Percentiles rank a stretch among this genome's conserved stretches.
Evolutionary conservation across 2,888 invertebrate species (phyloP).

Genomic region (Xestoiulus laeticollis): DNA sequence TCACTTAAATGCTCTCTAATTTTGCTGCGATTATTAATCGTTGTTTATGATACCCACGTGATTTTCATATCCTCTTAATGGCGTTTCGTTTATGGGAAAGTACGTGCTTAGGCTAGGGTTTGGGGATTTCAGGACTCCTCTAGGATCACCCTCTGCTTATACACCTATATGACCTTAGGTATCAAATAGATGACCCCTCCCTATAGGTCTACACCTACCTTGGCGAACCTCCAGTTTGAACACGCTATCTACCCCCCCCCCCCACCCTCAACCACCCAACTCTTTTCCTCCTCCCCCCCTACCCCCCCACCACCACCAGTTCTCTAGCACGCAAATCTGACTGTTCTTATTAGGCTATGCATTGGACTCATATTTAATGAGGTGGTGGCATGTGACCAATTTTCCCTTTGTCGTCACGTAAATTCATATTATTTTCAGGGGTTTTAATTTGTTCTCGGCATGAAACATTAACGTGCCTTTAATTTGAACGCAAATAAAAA

Average conservation of each 20-base stretch:
- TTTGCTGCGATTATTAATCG: slow-evolving; percentile 42
- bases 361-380: background rate
- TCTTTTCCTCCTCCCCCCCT: too few species aligned
- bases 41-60: slow-evolving; percentile 48
- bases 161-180: slow-evolving; percentile 27
- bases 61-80: slow-evolving; percentile 46
- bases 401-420: slow-evolving; percentile 27
- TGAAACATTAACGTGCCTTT: background rate
- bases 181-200: slow-evolving; percentile 43
- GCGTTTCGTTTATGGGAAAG: slow-evolving; percentile 41
- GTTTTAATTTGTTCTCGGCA: slow-evolving; percentile 8
- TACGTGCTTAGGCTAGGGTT: background rate
- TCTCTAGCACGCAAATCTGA: slow-evolving; percentile 19
- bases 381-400: slow-evolving; percentile 46
- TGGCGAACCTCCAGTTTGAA: slow-evolving; percentile 32
- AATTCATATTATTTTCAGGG: slow-evolving; percentile 12
- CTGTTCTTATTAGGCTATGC: background rate
- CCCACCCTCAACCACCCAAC: too few species aligned
- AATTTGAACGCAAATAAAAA: background rate
- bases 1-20: slow-evolving; percentile 49
- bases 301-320: too few species aligned
- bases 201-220: background rate
- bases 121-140: background rate
- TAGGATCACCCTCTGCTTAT: background rate
- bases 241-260: slow-evolving; percentile 29